Evolutionary conservation across 2,888 invertebrate species (phyloP).

Genomic region (Drosophila diplacantha): DNA sequence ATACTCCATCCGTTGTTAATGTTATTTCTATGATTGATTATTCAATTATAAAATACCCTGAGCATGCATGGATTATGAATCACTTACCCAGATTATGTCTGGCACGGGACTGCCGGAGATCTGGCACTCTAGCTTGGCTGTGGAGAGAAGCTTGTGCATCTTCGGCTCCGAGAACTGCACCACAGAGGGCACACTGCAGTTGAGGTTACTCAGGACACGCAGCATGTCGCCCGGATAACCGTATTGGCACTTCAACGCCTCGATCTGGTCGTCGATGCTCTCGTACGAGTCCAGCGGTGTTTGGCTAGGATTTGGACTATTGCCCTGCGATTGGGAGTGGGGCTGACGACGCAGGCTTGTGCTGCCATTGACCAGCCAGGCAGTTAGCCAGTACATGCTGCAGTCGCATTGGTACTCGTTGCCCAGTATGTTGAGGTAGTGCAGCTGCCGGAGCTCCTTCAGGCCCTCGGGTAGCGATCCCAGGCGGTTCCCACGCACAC

Average conservation of each 20-base stretch:
- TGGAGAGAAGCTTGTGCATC: constrained; percentile 82
- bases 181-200: constrained; percentile 84
- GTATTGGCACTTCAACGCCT: constrained; percentile 83
- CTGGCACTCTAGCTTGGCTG: constrained; percentile 87
- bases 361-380: constrained; percentile 79
- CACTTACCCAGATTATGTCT: constrained; percentile 86
- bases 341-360: constrained; percentile 72
- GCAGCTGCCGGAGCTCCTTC: constrained; percentile 81
- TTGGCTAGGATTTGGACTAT: constrained; percentile 65
- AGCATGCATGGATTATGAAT: background rate
- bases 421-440: constrained; percentile 83
- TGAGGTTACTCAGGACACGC: constrained; percentile 83
- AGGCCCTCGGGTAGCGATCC: constrained; percentile 85
- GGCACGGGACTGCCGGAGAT: constrained; percentile 87
- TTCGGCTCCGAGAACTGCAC: constrained; percentile 81
- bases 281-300: constrained; percentile 47
- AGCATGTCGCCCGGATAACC: constrained; percentile 85
- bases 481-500: constrained; percentile 85
- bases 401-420: constrained; percentile 94
- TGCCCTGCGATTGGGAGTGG: constrained; percentile 45
- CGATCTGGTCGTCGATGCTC: constrained; percentile 75
- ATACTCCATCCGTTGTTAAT: background rate
- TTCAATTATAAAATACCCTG: no score
- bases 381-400: constrained; percentile 87
- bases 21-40: background rate